These are phyloP conservation scores for Pungitius pungitius DNA, from an alignment of 2,113 vertebrate species.

Conservation along the genomic window DNA sequence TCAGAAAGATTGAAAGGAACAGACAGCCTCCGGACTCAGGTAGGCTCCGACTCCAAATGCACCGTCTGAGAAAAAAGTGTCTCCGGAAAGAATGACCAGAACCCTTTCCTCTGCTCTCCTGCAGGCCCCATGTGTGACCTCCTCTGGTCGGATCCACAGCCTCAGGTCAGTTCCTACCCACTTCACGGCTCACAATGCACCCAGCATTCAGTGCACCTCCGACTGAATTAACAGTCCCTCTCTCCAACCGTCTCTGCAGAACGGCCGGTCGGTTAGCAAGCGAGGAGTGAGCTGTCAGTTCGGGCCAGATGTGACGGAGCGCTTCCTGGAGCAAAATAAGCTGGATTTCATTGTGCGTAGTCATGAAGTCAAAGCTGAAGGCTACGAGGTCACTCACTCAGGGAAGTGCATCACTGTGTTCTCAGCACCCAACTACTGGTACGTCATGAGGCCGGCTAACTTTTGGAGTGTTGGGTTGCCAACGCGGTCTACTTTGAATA, in stretches of 20 bases:
- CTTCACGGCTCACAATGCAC: not conserved
- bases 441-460: constrained; percentile 1
- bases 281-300: constrained; percentile 96
- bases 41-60: constrained; percentile 17
- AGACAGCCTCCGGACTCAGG: constrained; percentile 83
- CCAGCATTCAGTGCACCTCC: not conserved
- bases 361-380: constrained; percentile 94
- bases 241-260: constrained; percentile 67
- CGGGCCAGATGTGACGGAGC: constrained; percentile 89
- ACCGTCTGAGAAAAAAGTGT: not conserved
- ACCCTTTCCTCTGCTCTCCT: not conserved
- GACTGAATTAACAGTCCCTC: not conserved
- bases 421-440: constrained; percentile 98
- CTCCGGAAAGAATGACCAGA: not conserved
- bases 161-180: constrained; percentile 82
- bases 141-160: constrained; percentile 93
- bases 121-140: constrained; percentile 96
- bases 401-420: constrained; percentile 96
- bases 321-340: constrained; percentile 90
- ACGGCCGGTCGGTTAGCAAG: constrained; percentile 90
- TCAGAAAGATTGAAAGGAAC: constrained; percentile 87
- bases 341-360: constrained; percentile 93
- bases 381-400: constrained; percentile 93
- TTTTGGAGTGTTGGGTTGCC: not conserved
- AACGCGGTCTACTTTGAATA: not conserved